A percentile compares a stretch with the other conserved stretches of the same genome.
Evolutionary conservation across 2,888 invertebrate species (phyloP).

Genomic region (Tetheella fluctuosa): DNA sequence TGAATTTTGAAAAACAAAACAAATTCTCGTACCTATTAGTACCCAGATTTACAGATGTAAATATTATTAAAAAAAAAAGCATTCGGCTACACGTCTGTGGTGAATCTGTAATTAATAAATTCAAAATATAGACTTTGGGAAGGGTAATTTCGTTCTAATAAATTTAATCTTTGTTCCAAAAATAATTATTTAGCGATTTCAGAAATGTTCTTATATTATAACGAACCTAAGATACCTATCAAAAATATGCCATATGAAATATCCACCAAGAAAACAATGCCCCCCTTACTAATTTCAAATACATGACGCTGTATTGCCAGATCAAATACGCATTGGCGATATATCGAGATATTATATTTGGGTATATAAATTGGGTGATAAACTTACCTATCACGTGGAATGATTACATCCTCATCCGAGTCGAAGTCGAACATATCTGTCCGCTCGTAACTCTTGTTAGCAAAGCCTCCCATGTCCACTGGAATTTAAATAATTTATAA

Average conservation of each 20-base stretch:
- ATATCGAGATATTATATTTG: too few relatives aligned
- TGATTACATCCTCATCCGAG: conserved; percentile 68
- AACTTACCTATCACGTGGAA: conserved; percentile 58
- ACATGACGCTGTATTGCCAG: too few relatives aligned
- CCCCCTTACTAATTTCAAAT: too few relatives aligned
- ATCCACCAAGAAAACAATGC: too few relatives aligned
- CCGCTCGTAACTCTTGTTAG: conserved; percentile 64
- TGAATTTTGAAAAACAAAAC: not conserved
- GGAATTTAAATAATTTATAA: conserved; percentile 33
- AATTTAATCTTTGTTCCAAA: too few relatives aligned
- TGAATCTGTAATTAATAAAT: conserved; percentile 59
- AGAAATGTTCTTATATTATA: too few relatives aligned
- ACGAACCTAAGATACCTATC: too few relatives aligned
- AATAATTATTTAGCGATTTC: too few relatives aligned
- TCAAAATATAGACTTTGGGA: conserved; percentile 15
- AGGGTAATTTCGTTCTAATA: too few relatives aligned
- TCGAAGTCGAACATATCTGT: conserved; percentile 67
- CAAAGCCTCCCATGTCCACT: conserved; percentile 69
- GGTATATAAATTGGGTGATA: not conserved
- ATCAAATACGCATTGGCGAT: too few relatives aligned
- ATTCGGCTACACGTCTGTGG: conserved; percentile 67
- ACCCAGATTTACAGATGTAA: not conserved
- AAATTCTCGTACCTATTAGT: not conserved
- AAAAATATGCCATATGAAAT: too few relatives aligned
- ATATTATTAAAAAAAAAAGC: conserved; percentile 2